These are phyloP conservation scores for Artibeus jamaicensis DNA, from an alignment of 2,797 vertebrate species.

Conservation along the genomic window DNA sequence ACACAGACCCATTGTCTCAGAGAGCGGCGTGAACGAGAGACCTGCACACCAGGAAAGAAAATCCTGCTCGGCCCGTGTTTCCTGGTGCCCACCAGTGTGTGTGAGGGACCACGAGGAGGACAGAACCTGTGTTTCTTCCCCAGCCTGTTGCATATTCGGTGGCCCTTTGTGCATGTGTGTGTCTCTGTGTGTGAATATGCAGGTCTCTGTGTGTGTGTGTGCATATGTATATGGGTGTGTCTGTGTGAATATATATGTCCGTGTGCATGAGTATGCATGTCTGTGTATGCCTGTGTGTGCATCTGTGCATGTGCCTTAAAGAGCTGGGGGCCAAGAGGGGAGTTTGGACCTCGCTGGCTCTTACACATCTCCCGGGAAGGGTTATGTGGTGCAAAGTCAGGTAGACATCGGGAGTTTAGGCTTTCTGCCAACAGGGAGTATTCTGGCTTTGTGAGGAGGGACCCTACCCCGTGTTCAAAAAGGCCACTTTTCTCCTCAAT, in stretches of 20 bases:
- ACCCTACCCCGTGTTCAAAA: neutral
- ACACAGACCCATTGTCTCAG: neutral
- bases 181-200: neutral
- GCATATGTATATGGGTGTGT: neutral
- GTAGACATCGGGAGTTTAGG: rapidly evolving
- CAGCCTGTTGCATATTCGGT: neutral
- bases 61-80: neutral
- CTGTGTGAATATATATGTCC: no score
- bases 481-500: neutral
- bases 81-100: neutral
- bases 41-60: neutral
- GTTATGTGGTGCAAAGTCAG: neutral
- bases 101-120: neutral
- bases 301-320: neutral
- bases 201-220: neutral
- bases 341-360: neutral
- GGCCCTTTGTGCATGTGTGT: neutral
- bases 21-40: neutral
- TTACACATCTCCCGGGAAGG: neutral
- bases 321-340: neutral
- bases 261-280: neutral
- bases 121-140: neutral
- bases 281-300: neutral
- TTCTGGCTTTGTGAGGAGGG: neutral
- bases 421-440: neutral